Percentiles rank a stretch among this genome's conserved stretches.
phyloP scores from a whole-genome alignment of 2,888 invertebrate species.

The Serrognathus titanus region DNA sequence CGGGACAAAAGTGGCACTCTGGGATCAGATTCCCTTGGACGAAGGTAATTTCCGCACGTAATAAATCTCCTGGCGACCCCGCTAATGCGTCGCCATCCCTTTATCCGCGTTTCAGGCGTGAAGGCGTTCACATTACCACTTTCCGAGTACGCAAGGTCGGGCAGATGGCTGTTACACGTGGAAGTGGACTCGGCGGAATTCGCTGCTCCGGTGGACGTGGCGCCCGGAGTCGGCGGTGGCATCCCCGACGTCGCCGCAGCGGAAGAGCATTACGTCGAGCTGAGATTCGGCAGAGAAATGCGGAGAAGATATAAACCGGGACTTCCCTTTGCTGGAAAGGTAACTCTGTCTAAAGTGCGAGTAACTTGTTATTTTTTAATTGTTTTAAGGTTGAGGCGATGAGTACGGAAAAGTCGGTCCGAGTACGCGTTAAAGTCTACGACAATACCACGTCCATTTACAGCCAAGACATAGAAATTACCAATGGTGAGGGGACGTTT shows the following conservation, averaged over 20 bases:
- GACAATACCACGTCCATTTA: constrained; percentile 67
- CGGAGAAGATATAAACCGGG: constrained; percentile 63
- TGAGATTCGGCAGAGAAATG: constrained; percentile 64
- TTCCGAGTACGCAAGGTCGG: constrained; percentile 56
- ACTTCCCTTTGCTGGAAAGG: constrained; percentile 63
- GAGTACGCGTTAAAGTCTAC: constrained; percentile 64
- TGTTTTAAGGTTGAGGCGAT: constrained; percentile 61
- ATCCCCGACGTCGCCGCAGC: constrained; percentile 60
- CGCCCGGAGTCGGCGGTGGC: constrained; percentile 46
- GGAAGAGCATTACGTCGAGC: constrained; percentile 65
- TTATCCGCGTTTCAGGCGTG: constrained; percentile 51
- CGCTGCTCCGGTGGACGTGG: constrained; percentile 55
- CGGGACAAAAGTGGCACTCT: constrained; percentile 62
- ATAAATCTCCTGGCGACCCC: neutral
- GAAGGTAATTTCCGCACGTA: constrained; percentile 52
- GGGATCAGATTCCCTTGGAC: constrained; percentile 63
- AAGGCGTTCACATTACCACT: constrained; percentile 56
- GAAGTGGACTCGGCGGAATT: constrained; percentile 56
- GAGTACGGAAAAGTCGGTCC: constrained; percentile 64
- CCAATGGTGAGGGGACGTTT: constrained; percentile 62
- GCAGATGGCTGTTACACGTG: constrained; percentile 58
- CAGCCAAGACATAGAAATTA: constrained; percentile 68
- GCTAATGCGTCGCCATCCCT: neutral
- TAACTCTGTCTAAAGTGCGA: constrained; percentile 29
- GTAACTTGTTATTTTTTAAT: constrained; percentile 1